Evolutionary conservation across 2,113 vertebrate genomes (phyloP), one percentile per base, ranked within the genome.

Genomic region (Haemorhous mexicanus): DNA sequence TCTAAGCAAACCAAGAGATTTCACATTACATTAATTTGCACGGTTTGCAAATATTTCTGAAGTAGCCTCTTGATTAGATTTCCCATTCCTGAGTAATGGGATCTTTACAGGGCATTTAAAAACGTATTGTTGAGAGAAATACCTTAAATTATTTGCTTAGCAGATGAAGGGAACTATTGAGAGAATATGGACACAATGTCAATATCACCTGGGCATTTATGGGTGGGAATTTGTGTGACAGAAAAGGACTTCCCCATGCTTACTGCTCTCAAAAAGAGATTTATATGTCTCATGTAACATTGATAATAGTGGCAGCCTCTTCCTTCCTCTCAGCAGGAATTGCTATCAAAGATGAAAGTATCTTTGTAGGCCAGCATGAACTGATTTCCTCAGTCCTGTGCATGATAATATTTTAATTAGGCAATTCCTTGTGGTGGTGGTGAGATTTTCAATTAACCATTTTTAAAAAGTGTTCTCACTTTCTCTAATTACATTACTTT

Each of bases 351-450:
- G 95, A 95, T 86, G 41, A 95, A 94, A 90, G 87, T 27, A 1
- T 44, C 89, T 94, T 92, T 81, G 59, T 70, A 92, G 72, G 89
- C 63, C 70, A 41, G 70, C 74, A 33, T 78, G 93, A 92, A 47
- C 47, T 76, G 61, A 90, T 94, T 95, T 93, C 56, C 66, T 84
- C 56, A 59, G 18, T 59, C 91, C 46, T 41, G 33, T 55, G 64
- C 52, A 41, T 78, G 90, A 56, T 89, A 81, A 93, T 82, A 70
- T 96, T 96, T 96, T 95, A 96, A 96, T 97, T 94, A 95, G 92
- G 74, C 73, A 83, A 84, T 90, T 91, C 53, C 86, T 91, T 66
- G 78, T 86, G 61, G 56, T 92, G 43, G 55, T 73, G 94, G 76
- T 37, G 76, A 95, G 81, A 41, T 95, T 91, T 90, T 85, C 88